Percentiles rank a stretch among this genome's conserved stretches.
Evolutionary conservation across 1,140 invertebrate species (phyloP).

Genomic region (Helicoverpa zea): DNA sequence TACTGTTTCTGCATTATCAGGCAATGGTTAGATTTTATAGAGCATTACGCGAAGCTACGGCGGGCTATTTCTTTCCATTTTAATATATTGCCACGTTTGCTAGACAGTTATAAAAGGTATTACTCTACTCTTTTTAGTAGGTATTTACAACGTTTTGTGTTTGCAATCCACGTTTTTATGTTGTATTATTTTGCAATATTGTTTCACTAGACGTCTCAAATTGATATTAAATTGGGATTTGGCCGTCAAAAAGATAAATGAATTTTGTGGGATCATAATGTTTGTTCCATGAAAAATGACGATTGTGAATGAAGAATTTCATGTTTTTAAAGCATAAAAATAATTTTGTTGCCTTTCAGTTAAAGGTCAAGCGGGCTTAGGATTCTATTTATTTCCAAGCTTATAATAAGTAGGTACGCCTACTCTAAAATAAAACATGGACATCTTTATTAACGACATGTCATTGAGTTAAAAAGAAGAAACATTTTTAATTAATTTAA

Average conservation of each 20-base stretch:
- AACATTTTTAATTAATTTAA: too few species aligned
- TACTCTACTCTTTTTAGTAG: slow-evolving; percentile 14
- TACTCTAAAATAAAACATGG: too few species aligned
- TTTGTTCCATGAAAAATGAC: neutral
- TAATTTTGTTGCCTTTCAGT: neutral
- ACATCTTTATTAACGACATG: too few species aligned
- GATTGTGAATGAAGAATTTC: too few species aligned
- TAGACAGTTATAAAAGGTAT: slow-evolving; percentile 32
- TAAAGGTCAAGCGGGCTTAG: neutral
- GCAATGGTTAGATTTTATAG: slow-evolving; percentile 43
- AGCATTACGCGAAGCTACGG: slow-evolving; percentile 27
- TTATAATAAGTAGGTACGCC: too few species aligned
- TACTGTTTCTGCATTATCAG: slow-evolving; percentile 42
- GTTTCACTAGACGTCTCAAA: neutral
- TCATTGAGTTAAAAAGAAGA: too few species aligned
- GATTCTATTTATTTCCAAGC: too few species aligned
- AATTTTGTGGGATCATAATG: slow-evolving; percentile 8
- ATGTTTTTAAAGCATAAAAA: neutral
- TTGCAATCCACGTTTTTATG: neutral
- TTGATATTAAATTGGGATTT: slow-evolving; percentile 27
- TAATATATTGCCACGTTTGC: slow-evolving; percentile 27
- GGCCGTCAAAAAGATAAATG: slow-evolving; percentile 9
- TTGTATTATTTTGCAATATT: neutral
- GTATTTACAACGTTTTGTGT: slow-evolving; percentile 10
- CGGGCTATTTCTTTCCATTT: slow-evolving; percentile 33